Base-by-base conservation (phyloP, 2,797 vertebrate species). In the Sebastiscus tertius region DNA sequence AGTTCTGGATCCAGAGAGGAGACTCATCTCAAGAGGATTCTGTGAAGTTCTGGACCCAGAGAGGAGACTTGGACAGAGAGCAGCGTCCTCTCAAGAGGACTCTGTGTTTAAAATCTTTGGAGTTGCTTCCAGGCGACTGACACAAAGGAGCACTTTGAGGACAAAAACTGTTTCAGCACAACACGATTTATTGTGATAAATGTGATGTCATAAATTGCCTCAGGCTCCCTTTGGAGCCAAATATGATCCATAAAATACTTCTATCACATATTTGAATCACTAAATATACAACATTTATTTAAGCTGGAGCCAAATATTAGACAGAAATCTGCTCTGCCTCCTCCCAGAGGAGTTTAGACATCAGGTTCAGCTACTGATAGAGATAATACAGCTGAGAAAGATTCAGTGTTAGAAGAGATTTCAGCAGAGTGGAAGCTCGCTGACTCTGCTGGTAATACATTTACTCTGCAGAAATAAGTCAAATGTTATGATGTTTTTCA, bases 91-190 rank as follows among this genome's bases (percentile, higher is more conserved):
- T 81, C 71, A 14, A 34, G 72, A 75, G 66, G 33, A 72, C 34
- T 55, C 36, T 49, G 67, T 12, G 74, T 74, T 18, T 71, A 72
- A 88, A 86, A 66, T 72, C 82, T 63, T 76, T 64, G 63, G 59
- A 86, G 75, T 66, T 6, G 5, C 70, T 76, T 59, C 77, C 77
- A 77, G 66, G 3, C 4, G 49, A 22, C 60, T 2, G 34, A 36
- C 77, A 81, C 77, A 36, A 27, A 84, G 80, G 33, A 52, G 49
- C 49, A 8, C 46, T 49, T 20, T 49, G 18, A 49, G 46, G 24
- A 27, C 64, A 13, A 31, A 80, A 67, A 77, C 36, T 13, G 10
- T 70, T 77, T 66, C 61, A 79, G 8, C 56, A 75, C 49, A 16
- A 31, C 18, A 8, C 54, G 9, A 83, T 80, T 80, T 72, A 76